phyloP scores from a whole-genome alignment of 1,140 invertebrate species.

The Centruroides sculpturatus region DNA sequence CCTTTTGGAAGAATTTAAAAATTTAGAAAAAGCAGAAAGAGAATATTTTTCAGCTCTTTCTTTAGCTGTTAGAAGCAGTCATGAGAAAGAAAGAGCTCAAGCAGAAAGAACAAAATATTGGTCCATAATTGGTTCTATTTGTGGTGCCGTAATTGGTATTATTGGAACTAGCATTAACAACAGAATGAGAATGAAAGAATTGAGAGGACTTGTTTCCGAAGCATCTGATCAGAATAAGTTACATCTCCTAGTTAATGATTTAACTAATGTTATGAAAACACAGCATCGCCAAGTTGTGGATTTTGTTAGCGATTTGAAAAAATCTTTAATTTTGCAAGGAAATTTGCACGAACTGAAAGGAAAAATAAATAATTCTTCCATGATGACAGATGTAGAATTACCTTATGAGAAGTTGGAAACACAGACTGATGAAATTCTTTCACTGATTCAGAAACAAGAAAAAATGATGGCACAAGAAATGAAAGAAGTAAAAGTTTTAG shows the following conservation, averaged over 20 bases:
- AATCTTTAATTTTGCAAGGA: not conserved
- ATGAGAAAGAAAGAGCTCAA: conserved; percentile 54
- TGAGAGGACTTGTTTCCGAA: conserved; percentile 41
- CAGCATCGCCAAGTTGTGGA: conserved; percentile 22
- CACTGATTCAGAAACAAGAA: conserved; percentile 19
- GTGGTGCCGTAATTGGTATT: conserved; percentile 50
- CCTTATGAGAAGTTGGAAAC: conserved; percentile 8
- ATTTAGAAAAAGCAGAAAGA: conserved; percentile 38
- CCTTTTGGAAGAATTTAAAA: conserved; percentile 25
- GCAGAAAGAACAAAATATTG: conserved; percentile 62
- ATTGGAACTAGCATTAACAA: conserved; percentile 49
- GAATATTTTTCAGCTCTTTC: conserved; percentile 49
- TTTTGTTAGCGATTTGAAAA: conserved; percentile 19
- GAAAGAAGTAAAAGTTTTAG: conserved; percentile 13
- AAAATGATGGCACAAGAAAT: conserved; percentile 8
- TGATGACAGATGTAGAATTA: not conserved
- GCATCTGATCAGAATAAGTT: conserved; percentile 21
- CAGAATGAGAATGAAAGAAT: conserved; percentile 45
- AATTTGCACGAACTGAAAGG: not conserved
- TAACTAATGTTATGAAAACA: conserved; percentile 10
- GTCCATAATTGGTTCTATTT: conserved; percentile 53
- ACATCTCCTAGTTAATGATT: conserved; percentile 15
- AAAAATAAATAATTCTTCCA: not conserved
- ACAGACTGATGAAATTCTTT: conserved; percentile 20
- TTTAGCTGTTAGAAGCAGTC: conserved; percentile 48